Percentiles rank a stretch among this genome's conserved stretches.
These are phyloP conservation scores for Chaetodon trifasciatus DNA, from an alignment of 2,797 vertebrate species.

Conservation along the genomic window DNA sequence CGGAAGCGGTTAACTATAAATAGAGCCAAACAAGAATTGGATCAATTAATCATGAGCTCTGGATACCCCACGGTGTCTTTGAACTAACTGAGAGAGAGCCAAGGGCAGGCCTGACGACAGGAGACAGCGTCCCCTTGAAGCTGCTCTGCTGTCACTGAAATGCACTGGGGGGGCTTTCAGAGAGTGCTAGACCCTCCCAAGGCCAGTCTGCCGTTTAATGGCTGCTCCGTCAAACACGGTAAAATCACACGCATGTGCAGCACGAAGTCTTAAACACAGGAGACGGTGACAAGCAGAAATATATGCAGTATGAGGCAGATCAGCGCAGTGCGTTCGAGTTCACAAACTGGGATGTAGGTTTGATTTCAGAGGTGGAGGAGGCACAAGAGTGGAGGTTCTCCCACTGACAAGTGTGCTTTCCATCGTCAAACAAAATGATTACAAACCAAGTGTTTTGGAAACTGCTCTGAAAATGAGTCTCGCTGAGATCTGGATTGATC, in stretches of 20 bases:
- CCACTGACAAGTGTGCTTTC: background rate
- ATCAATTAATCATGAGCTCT: slow-evolving; percentile 73
- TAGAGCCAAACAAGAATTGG: slow-evolving; percentile 57
- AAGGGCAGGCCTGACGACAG: slow-evolving; percentile 37
- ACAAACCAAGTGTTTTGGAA: background rate
- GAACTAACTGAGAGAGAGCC: slow-evolving; percentile 45
- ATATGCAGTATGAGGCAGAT: no score
- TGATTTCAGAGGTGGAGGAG: no score
- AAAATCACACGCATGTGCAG: background rate
- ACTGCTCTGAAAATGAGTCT: background rate
- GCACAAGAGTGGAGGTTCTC: background rate
- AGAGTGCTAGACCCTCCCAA: slow-evolving; percentile 13
- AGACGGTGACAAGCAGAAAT: slow-evolving; percentile 4
- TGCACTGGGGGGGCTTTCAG: slow-evolving; percentile 30
- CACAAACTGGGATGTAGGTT: no score
- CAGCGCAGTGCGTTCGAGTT: no score
- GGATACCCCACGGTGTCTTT: slow-evolving; percentile 51
- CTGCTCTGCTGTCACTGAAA: slow-evolving; percentile 43
- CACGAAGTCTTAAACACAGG: background rate
- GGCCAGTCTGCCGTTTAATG: slow-evolving; percentile 34
- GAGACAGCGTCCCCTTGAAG: slow-evolving; percentile 40
- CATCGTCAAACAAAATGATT: background rate
- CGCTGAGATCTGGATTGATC: background rate
- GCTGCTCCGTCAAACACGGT: slow-evolving; percentile 20
- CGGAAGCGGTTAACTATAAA: slow-evolving; percentile 52